Evolutionary conservation across 2,888 invertebrate species (phyloP).

Genomic region (Hemistola chrysoprasaria): DNA sequence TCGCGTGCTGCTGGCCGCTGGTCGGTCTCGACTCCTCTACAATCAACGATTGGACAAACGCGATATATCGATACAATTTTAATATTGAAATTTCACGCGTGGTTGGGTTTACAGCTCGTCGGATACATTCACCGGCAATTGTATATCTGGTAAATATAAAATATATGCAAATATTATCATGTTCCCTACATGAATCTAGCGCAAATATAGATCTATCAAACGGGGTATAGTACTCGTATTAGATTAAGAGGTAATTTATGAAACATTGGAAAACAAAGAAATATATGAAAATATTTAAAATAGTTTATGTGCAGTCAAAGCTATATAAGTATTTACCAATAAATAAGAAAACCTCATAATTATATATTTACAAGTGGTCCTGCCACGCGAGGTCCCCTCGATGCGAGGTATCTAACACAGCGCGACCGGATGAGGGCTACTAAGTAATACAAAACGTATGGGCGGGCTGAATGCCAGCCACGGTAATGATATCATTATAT

Average conservation of each 20-base stretch:
- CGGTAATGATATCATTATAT: slow-evolving; percentile 66
- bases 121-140: too few species aligned
- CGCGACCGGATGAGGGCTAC: slow-evolving; percentile 53
- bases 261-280: too few species aligned
- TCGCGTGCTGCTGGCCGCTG: slow-evolving; percentile 55
- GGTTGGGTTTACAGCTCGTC: slow-evolving; percentile 21
- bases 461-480: slow-evolving; percentile 58
- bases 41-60: slow-evolving; percentile 65
- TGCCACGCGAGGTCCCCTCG: slow-evolving; percentile 2
- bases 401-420: slow-evolving; percentile 36
- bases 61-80: slow-evolving; percentile 34
- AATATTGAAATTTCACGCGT: slow-evolving; percentile 49
- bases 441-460: slow-evolving; percentile 72
- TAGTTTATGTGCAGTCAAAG: too few species aligned
- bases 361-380: slow-evolving; percentile 23
- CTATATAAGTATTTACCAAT: slow-evolving; percentile 11
- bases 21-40: slow-evolving; percentile 41
- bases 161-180: too few species aligned
- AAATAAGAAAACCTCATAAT: slow-evolving; percentile 21
- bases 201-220: too few species aligned
- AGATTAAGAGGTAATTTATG: too few species aligned
- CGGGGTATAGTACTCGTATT: too few species aligned
- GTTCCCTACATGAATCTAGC: too few species aligned
- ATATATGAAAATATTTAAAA: too few species aligned
- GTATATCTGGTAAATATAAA: too few species aligned